Evolutionary conservation across 2,113 vertebrate genomes (phyloP).

Genomic region (Cephalopterus ornatus): DNA sequence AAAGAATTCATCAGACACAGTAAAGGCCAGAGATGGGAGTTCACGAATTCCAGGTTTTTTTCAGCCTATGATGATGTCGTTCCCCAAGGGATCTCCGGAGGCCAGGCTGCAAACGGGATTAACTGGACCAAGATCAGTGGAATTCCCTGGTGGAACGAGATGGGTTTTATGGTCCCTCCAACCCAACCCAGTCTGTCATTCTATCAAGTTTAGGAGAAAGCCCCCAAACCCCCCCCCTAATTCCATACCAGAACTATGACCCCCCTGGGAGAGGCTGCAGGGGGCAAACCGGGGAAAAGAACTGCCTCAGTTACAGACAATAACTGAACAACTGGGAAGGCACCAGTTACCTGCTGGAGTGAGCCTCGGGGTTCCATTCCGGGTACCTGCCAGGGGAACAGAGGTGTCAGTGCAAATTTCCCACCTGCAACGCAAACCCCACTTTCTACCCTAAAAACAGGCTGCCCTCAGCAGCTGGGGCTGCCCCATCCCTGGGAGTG

Average conservation of each 20-base stretch:
- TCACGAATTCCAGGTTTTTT: background rate
- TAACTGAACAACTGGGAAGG: rapidly evolving
- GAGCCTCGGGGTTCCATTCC: conserved; percentile 84
- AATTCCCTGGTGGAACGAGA: background rate
- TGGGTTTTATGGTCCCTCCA: background rate
- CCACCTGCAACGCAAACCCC: background rate
- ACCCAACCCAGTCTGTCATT: background rate
- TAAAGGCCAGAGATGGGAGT: background rate
- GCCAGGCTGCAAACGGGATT: background rate
- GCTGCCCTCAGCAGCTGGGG: background rate
- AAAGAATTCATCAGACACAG: background rate
- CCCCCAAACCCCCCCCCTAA: rapidly evolving
- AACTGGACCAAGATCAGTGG: background rate
- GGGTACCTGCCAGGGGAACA: conserved; percentile 77
- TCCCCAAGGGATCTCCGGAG: background rate
- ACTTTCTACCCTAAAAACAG: background rate
- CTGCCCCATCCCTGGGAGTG: background rate
- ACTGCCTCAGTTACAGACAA: rapidly evolving
- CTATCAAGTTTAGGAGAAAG: background rate
- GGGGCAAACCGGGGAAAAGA: background rate
- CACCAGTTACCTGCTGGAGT: conserved; percentile 71
- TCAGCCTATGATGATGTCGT: background rate
- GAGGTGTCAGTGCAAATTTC: background rate
- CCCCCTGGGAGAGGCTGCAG: background rate
- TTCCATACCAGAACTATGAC: rapidly evolving